Base-by-base conservation (phyloP, 2,797 vertebrate genomes). In the Sardinella longiceps region DNA sequence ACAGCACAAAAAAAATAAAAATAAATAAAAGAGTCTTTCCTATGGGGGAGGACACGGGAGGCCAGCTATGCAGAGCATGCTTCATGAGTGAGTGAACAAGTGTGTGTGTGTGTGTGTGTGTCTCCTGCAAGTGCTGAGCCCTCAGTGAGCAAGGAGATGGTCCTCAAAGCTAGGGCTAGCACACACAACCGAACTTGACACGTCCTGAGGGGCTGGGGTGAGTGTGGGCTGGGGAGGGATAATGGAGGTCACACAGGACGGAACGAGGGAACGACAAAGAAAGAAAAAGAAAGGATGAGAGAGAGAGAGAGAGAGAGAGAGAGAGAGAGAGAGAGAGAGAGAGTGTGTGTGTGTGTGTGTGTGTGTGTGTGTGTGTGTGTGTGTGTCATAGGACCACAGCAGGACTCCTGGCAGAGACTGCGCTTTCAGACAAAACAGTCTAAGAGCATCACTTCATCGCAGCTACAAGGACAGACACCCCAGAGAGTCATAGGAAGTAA, bases 231-330 rank as follows among this genome's bases (percentile, higher is more conserved):
- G 11, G 46, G 43, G 25, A 30, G n/a, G 43, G 80, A 33, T 14
- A 81, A 28, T 28, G 25, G n/a, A 81, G 80, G 80, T 11, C 20
- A 81, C 80, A 48, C 4, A 51, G 23, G n/a, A 46, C 9, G 30
- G 43, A 15, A 46, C 18, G 30, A n/a, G 39, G 7, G 81, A 82
- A 53, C 7, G 81, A n/a, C 50, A 43, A 11, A 82, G 23, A 60
- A 10, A 33, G 50, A 82, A 18, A 82, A 5, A 82, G 11, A 82
- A 28, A 82, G 15, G n/a, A 2, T 5, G 80, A 82, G 12, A 37
- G 28, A 56, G 85, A 60, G 25, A 74, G 37, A 84, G 39, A 56
- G 84, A 81, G 39, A 82, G 82, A 83, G 85, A 81, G 58, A 25
- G 0, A 14, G 20, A 60, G 66, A 80, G 10, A 45, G 39, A 51